Percentiles rank a stretch among this genome's conserved stretches.
phyloP scores from a whole-genome alignment of 2,797 vertebrate genomes.

The Pseudochaenichthys georgianus region DNA sequence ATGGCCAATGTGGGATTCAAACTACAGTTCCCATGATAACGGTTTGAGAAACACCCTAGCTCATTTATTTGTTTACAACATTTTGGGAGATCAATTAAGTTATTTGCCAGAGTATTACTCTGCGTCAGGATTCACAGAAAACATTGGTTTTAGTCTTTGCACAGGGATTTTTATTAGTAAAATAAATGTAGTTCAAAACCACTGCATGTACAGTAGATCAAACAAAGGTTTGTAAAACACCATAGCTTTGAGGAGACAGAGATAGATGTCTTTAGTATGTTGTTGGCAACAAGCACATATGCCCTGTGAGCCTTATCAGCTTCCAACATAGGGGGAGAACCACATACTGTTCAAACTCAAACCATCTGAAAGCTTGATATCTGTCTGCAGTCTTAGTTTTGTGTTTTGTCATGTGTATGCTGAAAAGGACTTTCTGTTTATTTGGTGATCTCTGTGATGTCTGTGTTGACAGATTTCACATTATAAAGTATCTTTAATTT shows the following conservation, averaged over 20 bases:
- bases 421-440: slow-evolving; percentile 1
- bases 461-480: background rate
- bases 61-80: too few relatives aligned
- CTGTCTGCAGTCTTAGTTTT: background rate
- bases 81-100: too few relatives aligned
- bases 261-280: slow-evolving; percentile 4
- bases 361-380: background rate
- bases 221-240: background rate
- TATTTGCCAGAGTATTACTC: too few relatives aligned
- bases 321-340: slow-evolving; percentile 17
- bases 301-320: slow-evolving; percentile 49
- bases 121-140: background rate
- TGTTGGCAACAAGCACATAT: background rate
- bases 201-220: background rate
- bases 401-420: background rate
- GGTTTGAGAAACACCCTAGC: too few relatives aligned
- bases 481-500: too few relatives aligned
- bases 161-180: too few relatives aligned
- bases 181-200: background rate
- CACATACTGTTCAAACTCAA: background rate
- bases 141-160: background rate
- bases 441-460: background rate
- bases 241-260: background rate
- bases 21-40: background rate
- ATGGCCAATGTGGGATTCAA: background rate